These are phyloP conservation scores for Paramisgurnus dabryanus DNA, from an alignment of 2,113 vertebrate genomes.

Conservation along the genomic window DNA sequence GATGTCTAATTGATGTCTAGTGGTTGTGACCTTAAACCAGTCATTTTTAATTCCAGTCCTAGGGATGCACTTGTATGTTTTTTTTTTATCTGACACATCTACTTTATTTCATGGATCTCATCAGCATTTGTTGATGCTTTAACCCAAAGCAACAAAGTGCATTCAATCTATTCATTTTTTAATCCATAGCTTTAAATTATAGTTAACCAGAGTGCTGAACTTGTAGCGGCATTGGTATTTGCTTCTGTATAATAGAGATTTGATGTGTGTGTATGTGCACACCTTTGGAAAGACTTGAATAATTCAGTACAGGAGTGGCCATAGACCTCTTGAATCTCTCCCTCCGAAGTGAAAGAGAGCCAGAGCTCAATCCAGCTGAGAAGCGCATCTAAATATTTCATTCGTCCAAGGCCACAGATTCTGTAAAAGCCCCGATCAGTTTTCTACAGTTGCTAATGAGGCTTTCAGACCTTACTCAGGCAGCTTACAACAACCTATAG, in stretches of 20 bases:
- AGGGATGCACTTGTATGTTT: no score
- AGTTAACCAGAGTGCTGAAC: no score
- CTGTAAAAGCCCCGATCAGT: slow-evolving; percentile 18
- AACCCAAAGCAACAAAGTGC: no score
- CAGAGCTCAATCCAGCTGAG: slow-evolving; percentile 36
- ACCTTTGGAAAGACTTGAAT: slow-evolving; percentile 45
- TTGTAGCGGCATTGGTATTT: no score
- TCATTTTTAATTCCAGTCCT: no score
- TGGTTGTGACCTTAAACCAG: no score
- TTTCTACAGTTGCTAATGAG: slow-evolving; percentile 18
- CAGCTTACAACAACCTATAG: slow-evolving; percentile 1
- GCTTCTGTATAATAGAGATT: neutral
- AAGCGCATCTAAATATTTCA: slow-evolving; percentile 48
- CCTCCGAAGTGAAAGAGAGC: slow-evolving; percentile 38
- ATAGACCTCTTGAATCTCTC: slow-evolving; percentile 41
- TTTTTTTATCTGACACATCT: no score
- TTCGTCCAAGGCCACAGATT: slow-evolving; percentile 37
- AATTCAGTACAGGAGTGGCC: slow-evolving; percentile 49
- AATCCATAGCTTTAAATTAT: no score
- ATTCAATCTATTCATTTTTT: no score
- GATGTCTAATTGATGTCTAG: no score
- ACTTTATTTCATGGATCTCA: no score
- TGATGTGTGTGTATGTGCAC: neutral
- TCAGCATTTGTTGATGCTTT: no score
- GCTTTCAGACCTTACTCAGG: slow-evolving; percentile 5